These are phyloP conservation scores for Dipodomys ordii DNA, from an alignment of 2,113 vertebrate genomes.

Conservation along the genomic window DNA sequence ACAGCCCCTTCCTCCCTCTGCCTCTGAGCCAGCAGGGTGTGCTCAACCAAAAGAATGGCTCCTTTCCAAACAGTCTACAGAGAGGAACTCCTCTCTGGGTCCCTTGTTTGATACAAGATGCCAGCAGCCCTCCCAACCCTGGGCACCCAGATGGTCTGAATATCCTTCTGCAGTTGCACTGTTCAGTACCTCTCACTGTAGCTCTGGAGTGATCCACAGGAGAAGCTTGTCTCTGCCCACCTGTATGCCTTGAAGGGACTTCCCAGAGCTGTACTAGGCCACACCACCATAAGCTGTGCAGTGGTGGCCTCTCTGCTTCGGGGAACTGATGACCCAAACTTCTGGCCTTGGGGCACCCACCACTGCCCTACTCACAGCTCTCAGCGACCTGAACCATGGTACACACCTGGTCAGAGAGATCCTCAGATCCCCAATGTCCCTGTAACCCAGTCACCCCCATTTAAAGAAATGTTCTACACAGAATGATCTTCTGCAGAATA, in stretches of 20 bases:
- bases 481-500: conserved; percentile 50
- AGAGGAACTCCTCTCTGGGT: not conserved
- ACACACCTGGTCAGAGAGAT: not conserved
- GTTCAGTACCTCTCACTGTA: not conserved
- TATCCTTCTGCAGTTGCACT: not conserved
- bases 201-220: not conserved
- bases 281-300: too few species aligned
- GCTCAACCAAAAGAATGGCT: not conserved
- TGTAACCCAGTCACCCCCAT: not conserved
- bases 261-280: not conserved
- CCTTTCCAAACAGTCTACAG: not conserved
- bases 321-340: not conserved
- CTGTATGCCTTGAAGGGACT: accelerated
- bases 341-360: too few species aligned
- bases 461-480: conserved; percentile 12
- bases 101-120: not conserved
- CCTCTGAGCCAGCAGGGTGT: not conserved
- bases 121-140: not conserved
- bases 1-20: accelerated
- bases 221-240: not conserved
- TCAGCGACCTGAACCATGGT: not conserved
- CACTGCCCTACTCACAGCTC: not conserved
- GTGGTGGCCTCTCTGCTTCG: accelerated
- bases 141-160: not conserved
- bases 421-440: not conserved